Percentiles rank a stretch among this genome's conserved stretches.
phyloP scores from a whole-genome alignment of 2,888 invertebrate genomes.

The Heliconius ismenius region DNA sequence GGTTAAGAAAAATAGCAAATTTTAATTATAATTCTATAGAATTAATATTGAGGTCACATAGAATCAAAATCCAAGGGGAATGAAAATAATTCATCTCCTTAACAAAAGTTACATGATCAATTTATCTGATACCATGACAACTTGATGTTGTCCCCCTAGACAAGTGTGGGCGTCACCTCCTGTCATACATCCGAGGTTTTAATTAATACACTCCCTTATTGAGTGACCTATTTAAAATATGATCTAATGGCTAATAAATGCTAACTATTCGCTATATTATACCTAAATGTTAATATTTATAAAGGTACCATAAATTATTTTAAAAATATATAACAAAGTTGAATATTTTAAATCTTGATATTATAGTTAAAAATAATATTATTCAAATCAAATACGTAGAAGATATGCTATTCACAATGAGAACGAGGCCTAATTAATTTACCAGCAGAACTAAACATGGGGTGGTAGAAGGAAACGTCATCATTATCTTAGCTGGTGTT shows the following conservation, averaged over 20 bases:
- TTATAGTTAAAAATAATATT: not conserved
- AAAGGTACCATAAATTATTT: not conserved
- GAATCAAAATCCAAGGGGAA: constrained; percentile 25
- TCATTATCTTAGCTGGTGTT: constrained; percentile 69
- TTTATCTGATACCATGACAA: constrained; percentile 40
- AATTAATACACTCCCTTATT: constrained; percentile 64
- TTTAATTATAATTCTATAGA: not conserved
- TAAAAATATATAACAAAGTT: not conserved
- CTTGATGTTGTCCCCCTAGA: constrained; percentile 48
- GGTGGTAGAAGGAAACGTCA: constrained; percentile 59
- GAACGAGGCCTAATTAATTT: constrained; percentile 52
- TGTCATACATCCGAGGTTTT: constrained; percentile 67
- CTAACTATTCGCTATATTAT: not conserved
- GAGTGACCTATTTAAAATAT: constrained; percentile 33
- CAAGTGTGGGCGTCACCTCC: constrained; percentile 62
- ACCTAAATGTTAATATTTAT: not conserved
- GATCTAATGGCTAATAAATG: constrained; percentile 14
- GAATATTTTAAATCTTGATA: not conserved
- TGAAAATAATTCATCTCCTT: constrained; percentile 34
- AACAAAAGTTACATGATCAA: constrained; percentile 36
- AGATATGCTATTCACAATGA: not conserved
- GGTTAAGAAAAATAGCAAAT: not conserved
- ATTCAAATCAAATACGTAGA: not conserved
- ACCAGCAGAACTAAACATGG: constrained; percentile 47
- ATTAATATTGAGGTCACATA: constrained; percentile 13